Percentiles rank a stretch among this genome's conserved stretches.
These are phyloP conservation scores for Hydrotaea diabolus DNA, from an alignment of 2,888 invertebrate species.

Conservation along the genomic window DNA sequence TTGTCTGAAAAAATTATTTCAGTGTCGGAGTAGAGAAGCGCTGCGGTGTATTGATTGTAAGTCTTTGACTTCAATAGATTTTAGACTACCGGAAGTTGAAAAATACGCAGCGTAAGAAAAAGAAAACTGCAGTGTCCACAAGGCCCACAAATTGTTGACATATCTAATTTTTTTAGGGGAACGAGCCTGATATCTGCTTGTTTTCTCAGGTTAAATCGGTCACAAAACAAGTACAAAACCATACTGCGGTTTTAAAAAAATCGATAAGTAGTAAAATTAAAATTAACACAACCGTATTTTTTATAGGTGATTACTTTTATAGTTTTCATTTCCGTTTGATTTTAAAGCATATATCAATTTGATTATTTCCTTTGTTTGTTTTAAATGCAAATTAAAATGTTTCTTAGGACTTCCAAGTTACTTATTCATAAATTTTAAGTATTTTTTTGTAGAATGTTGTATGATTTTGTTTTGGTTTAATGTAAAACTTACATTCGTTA, in stretches of 20 bases:
- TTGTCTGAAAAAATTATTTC: too few relatives aligned
- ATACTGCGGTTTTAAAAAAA: neutral
- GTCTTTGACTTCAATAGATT: too few relatives aligned
- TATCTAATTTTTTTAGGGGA: too few relatives aligned
- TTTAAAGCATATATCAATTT: slow-evolving; percentile 13
- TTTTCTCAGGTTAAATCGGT: too few relatives aligned
- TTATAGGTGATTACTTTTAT: slow-evolving; percentile 5
- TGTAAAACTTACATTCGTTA: slow-evolving; percentile 52
- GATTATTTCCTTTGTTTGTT: neutral
- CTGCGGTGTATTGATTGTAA: too few relatives aligned
- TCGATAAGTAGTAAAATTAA: slow-evolving; percentile 41
- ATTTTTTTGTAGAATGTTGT: slow-evolving; percentile 24
- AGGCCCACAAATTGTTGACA: too few relatives aligned
- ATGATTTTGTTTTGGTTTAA: slow-evolving; percentile 16
- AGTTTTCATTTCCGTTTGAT: slow-evolving; percentile 10
- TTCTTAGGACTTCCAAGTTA: slow-evolving; percentile 49
- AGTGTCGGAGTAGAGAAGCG: too few relatives aligned
- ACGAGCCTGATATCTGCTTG: too few relatives aligned
- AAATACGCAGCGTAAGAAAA: too few relatives aligned
- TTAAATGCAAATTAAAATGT: slow-evolving; percentile 8
- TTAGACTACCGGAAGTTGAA: too few relatives aligned
- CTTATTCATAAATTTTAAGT: slow-evolving; percentile 21
- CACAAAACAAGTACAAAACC: too few relatives aligned
- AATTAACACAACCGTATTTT: slow-evolving; percentile 59
- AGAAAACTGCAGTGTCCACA: too few relatives aligned